phyloP scores from a whole-genome alignment of 2,888 invertebrate genomes.

The Nemapogon koenigi region DNA sequence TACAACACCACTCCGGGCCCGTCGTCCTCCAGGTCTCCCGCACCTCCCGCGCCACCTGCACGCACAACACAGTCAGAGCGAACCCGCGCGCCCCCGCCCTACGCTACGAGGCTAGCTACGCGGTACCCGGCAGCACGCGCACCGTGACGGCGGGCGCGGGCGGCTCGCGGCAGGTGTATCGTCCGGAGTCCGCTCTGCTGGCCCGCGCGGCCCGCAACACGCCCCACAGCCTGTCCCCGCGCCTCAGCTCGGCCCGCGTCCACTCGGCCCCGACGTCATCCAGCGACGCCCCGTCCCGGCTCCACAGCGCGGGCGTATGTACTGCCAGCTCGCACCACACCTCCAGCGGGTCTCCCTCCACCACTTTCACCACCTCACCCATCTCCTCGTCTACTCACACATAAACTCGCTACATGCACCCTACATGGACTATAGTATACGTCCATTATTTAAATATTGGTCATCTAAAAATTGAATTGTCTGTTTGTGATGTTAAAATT shows the following conservation, averaged over 20 bases:
- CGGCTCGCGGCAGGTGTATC: conserved; percentile 20
- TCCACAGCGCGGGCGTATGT: conserved; percentile 10
- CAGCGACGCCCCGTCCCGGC: conserved; percentile 7
- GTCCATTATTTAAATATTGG: too few species aligned
- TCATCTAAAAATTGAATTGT: too few species aligned
- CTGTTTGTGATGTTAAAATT: too few species aligned
- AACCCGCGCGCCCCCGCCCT: not conserved
- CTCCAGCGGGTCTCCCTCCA: conserved; percentile 5
- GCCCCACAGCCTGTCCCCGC: conserved; percentile 3
- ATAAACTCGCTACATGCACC: too few species aligned
- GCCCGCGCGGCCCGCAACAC: not conserved
- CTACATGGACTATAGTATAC: not conserved
- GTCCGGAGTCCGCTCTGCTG: conserved; percentile 9
- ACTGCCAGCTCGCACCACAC: conserved; percentile 1
- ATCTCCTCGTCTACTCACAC: conserved; percentile 29
- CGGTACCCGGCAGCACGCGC: conserved; percentile 12
- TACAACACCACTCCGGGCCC: conserved; percentile 9
- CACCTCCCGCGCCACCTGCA: conserved; percentile 7
- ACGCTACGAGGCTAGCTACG: not conserved
- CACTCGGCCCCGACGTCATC: not conserved
- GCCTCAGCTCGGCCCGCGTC: not conserved
- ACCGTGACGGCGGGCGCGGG: conserved; percentile 25
- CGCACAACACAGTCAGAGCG: conserved; percentile 3
- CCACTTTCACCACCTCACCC: conserved; percentile 8
- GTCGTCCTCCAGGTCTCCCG: conserved; percentile 7